Conservation (phyloP, 2,113 vertebrate genomes). For the Epinephelus cyanopodus region DNA sequence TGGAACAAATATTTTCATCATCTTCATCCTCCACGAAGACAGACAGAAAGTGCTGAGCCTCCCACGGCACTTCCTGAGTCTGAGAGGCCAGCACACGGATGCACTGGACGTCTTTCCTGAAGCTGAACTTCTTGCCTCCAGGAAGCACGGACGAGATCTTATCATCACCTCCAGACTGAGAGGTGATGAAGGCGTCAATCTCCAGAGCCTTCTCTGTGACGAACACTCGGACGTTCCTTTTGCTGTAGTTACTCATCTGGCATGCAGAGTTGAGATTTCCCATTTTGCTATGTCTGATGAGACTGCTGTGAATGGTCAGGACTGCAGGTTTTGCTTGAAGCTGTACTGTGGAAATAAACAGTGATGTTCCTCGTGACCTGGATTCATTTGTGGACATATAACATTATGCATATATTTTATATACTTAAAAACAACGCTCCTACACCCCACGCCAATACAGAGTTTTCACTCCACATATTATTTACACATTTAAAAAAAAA, state of each 20-base stretch:
- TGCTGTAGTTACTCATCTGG: constrained; percentile 75
- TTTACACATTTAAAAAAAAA: too few species aligned
- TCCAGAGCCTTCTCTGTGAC: constrained; percentile 51
- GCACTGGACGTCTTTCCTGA: constrained; percentile 44
- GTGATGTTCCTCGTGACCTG: background rate
- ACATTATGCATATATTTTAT: background rate
- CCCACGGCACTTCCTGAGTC: constrained; percentile 57
- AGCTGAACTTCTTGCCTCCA: constrained; percentile 60
- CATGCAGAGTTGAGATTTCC: constrained; percentile 58
- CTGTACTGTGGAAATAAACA: background rate
- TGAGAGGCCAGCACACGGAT: constrained; percentile 60
- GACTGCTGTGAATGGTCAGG: background rate
- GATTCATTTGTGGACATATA: background rate
- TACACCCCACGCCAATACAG: too few species aligned
- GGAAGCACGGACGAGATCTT: background rate
- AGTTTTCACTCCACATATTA: background rate
- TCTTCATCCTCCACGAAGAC: constrained; percentile 75
- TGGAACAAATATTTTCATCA: constrained; percentile 61
- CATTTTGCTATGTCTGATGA: constrained; percentile 35
- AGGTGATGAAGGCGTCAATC: constrained; percentile 63
- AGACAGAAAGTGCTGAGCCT: constrained; percentile 48
- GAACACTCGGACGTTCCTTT: constrained; percentile 67
- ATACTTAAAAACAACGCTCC: background rate
- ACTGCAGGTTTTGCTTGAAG: constrained; percentile 1
- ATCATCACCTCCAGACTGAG: background rate